A percentile compares a stretch with the other conserved stretches of the same genome.
These are phyloP conservation scores for Pogonomyrmex barbatus DNA, from an alignment of 1,140 invertebrate species.

Conservation along the genomic window DNA sequence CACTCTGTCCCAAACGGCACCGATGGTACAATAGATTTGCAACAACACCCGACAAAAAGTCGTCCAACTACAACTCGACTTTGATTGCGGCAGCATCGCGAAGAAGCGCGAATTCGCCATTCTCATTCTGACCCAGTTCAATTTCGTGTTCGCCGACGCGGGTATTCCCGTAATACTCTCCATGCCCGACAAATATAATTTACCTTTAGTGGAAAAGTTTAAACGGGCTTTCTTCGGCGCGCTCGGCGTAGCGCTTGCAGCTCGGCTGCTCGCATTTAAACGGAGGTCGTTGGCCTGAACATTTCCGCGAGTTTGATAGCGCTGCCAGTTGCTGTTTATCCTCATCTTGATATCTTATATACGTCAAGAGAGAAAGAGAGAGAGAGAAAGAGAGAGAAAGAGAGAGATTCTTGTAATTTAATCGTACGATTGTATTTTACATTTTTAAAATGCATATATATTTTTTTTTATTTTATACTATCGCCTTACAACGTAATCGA, in stretches of 20 bases:
- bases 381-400: background rate
- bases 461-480: background rate
- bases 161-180: constrained; percentile 24
- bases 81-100: constrained; percentile 26
- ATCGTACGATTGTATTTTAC: background rate
- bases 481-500: background rate
- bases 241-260: background rate
- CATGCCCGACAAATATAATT: constrained; percentile 42
- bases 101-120: constrained; percentile 28
- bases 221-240: constrained; percentile 24
- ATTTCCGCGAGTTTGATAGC: constrained; percentile 45
- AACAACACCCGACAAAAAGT: constrained; percentile 29
- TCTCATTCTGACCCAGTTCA: constrained; percentile 71
- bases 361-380: background rate
- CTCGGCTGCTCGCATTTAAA: constrained; percentile 50
- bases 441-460: background rate
- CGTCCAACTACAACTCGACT: background rate
- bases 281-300: constrained; percentile 38
- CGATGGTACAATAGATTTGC: constrained; percentile 32
- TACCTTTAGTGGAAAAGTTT: constrained; percentile 50
- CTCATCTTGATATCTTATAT: background rate
- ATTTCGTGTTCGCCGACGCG: constrained; percentile 48
- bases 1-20: constrained; percentile 8
- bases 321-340: constrained; percentile 19
- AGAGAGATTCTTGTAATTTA: constrained; percentile 15